These are phyloP conservation scores for Erebia aethiops DNA, from an alignment of 2,888 invertebrate species.

Conservation along the genomic window DNA sequence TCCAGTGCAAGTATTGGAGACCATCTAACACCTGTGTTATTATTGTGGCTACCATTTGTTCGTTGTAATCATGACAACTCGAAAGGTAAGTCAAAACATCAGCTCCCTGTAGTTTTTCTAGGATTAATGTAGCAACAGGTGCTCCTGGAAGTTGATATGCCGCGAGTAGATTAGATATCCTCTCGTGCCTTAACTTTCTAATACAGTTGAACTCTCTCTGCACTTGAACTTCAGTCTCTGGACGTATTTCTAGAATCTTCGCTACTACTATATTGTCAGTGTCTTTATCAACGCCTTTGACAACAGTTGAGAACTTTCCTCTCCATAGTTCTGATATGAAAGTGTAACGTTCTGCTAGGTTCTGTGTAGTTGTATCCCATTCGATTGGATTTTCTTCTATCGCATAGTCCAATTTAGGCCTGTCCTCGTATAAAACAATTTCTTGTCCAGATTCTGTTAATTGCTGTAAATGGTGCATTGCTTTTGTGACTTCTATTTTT, in stretches of 20 bases:
- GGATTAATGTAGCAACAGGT: constrained; percentile 87
- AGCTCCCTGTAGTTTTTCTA: constrained; percentile 95
- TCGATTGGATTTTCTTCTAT: constrained; percentile 89
- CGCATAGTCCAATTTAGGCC: constrained; percentile 87
- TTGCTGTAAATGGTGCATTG: constrained; percentile 92
- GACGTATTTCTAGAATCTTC: constrained; percentile 89
- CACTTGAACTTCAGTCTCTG: constrained; percentile 85
- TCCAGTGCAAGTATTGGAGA: constrained; percentile 97
- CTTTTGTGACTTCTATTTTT: constrained; percentile 90
- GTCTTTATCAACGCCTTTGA: constrained; percentile 89
- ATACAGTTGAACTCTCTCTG: constrained; percentile 93
- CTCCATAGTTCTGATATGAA: constrained; percentile 93
- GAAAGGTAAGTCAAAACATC: constrained; percentile 95
- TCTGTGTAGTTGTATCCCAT: constrained; percentile 85
- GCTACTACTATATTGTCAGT: constrained; percentile 90
- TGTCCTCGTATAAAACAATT: constrained; percentile 85
- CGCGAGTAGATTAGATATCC: constrained; percentile 89
- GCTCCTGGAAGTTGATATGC: constrained; percentile 88
- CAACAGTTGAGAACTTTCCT: constrained; percentile 93
- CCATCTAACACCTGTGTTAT: constrained; percentile 94
- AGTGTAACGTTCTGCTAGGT: constrained; percentile 89
- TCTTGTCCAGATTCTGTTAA: constrained; percentile 92
- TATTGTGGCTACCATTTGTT: constrained; percentile 94
- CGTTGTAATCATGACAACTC: constrained; percentile 94
- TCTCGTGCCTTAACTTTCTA: constrained; percentile 92